Evolutionary conservation across 2,113 vertebrate species (phyloP).

Genomic region (Psammodynastes pulverulentus): DNA sequence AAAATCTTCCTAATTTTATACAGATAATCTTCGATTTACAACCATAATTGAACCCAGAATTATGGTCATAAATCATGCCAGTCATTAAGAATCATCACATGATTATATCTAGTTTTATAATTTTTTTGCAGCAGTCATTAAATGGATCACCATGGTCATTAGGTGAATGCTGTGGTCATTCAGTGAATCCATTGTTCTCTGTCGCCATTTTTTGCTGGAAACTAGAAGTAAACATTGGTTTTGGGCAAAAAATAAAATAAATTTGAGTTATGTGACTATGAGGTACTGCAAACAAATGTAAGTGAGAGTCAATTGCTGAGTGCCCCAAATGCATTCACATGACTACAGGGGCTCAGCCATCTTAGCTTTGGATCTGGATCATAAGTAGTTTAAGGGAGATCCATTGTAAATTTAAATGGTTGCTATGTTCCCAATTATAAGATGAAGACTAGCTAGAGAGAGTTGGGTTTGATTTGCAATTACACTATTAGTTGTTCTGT

Average conservation of each 20-base stretch:
- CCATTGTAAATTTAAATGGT: background rate
- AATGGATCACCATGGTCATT: background rate
- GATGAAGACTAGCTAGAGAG: background rate
- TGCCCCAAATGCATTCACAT: background rate
- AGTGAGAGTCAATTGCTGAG: background rate
- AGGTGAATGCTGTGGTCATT: background rate
- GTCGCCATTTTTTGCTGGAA: background rate
- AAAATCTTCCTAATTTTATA: background rate
- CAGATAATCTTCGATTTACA: background rate
- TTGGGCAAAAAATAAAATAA: background rate
- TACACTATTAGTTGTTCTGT: background rate
- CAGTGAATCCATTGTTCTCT: background rate
- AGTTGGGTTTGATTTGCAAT: background rate
- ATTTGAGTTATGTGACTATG: background rate
- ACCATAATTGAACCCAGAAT: background rate
- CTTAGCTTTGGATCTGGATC: background rate
- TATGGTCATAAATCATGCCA: background rate
- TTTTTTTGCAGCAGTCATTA: background rate
- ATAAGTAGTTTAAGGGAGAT: background rate
- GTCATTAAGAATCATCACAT: background rate
- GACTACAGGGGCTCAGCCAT: background rate
- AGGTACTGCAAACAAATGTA: background rate
- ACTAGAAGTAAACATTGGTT: background rate
- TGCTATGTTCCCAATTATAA: background rate
- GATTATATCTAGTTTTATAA: background rate